Percentiles rank a stretch among this genome's conserved stretches.
These are phyloP conservation scores for Lysiphlebus fabarum DNA, from an alignment of 1,140 invertebrate species.

Conservation along the genomic window DNA sequence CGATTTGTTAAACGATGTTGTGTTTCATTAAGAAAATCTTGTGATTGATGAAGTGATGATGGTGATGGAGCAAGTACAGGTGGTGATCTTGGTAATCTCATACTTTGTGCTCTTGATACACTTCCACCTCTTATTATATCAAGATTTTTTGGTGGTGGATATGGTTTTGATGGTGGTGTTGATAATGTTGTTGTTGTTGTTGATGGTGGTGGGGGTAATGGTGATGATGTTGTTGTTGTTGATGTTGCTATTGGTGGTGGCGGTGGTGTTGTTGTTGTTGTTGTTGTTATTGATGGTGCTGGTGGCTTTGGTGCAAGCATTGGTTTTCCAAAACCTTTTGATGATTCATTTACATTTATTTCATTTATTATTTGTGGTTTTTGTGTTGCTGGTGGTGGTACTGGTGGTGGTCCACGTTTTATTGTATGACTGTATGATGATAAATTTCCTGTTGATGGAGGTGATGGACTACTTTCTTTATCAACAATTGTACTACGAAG, in stretches of 20 bases:
- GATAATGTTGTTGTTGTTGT: conserved; percentile 24
- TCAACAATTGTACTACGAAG: conserved; percentile 47
- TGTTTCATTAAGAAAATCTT: conserved; percentile 52
- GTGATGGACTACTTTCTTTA: conserved; percentile 29
- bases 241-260: too few species aligned
- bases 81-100: conserved; percentile 56
- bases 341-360: neutral
- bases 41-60: conserved; percentile 55
- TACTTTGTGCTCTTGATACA: conserved; percentile 58
- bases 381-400: conserved; percentile 56
- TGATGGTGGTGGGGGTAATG: conserved; percentile 33
- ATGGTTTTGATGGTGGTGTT: conserved; percentile 47
- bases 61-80: conserved; percentile 48
- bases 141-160: conserved; percentile 55
- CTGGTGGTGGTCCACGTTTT: conserved; percentile 57
- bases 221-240: conserved; percentile 19
- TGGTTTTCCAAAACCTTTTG: conserved; percentile 53
- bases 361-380: conserved; percentile 48
- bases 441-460: conserved; percentile 19
- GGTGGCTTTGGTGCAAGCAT: conserved; percentile 58
- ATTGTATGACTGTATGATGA: conserved; percentile 28
- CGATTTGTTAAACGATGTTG: conserved; percentile 40
- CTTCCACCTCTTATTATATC: conserved; percentile 39
- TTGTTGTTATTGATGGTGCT: conserved; percentile 19
- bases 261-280: too few species aligned